Evolutionary conservation across 2,113 vertebrate genomes (phyloP).

Genomic region (Baryphthengus martii): DNA sequence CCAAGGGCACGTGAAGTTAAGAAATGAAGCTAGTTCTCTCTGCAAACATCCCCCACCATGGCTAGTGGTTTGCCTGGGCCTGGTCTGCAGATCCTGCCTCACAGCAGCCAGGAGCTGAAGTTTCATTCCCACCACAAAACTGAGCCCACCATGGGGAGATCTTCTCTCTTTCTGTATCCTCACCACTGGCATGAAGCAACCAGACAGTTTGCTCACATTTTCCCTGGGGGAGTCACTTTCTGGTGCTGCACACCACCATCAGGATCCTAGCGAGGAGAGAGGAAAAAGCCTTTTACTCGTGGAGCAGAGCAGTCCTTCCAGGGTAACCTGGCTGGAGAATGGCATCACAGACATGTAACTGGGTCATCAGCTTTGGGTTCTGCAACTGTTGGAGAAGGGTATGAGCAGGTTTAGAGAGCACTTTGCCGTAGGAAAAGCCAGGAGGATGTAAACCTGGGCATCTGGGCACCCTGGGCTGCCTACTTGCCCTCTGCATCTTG

Average conservation of each 20-base stretch:
- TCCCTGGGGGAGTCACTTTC: not conserved
- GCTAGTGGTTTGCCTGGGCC: not conserved
- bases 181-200: not conserved
- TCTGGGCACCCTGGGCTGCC: slow-evolving; percentile 12
- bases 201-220: not conserved
- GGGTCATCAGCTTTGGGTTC: not conserved
- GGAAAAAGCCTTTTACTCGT: not conserved
- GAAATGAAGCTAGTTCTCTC: not conserved
- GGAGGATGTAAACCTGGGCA: slow-evolving; percentile 39
- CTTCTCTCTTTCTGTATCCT: not conserved
- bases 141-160: not conserved
- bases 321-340: not conserved
- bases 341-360: not conserved
- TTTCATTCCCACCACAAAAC: not conserved
- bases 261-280: not conserved
- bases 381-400: not conserved
- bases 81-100: not conserved
- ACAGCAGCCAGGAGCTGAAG: not conserved
- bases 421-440: slow-evolving; percentile 67
- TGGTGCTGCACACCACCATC: not conserved
- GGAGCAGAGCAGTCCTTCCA: not conserved
- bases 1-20: not conserved
- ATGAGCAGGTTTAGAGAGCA: slow-evolving; percentile 25
- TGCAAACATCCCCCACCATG: not conserved
- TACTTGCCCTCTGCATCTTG: not conserved